Conservation (phyloP, 2,113 vertebrate genomes). For the Rhabdomys dilectus region DNA sequence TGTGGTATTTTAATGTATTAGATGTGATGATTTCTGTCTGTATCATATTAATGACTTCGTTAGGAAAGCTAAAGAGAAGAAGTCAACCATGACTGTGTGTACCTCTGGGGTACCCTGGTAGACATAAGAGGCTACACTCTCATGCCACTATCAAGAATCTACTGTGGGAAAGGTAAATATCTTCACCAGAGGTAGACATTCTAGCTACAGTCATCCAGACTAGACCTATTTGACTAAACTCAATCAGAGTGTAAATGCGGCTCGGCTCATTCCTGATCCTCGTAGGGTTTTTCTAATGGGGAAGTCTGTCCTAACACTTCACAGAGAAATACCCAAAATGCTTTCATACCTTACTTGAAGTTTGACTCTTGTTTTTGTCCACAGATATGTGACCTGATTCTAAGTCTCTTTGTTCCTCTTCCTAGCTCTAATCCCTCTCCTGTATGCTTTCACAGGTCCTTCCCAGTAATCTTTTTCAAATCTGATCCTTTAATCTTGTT, state of each 20-base stretch:
- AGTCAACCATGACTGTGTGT: background rate
- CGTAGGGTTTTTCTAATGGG: background rate
- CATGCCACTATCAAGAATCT: background rate
- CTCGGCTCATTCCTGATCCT: too few relatives aligned
- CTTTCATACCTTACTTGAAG: background rate
- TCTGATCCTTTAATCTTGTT: background rate
- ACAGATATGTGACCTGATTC: background rate
- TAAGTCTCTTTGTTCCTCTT: background rate
- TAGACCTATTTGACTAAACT: background rate
- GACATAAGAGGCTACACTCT: background rate
- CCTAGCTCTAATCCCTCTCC: background rate
- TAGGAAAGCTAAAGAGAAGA: background rate
- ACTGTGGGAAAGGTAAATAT: background rate
- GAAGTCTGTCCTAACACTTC: background rate
- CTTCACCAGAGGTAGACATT: rapidly evolving
- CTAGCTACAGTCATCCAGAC: too few relatives aligned
- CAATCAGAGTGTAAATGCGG: background rate
- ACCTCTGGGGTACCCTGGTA: background rate
- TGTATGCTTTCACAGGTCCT: background rate
- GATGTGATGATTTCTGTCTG: background rate
- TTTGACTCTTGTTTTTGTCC: background rate
- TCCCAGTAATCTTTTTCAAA: background rate
- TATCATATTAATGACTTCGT: background rate
- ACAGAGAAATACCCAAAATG: background rate
- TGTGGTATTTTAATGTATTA: background rate